A percentile compares a stretch with the other conserved stretches of the same genome.
Conservation (phyloP, 2,113 vertebrate genomes). For the Saccopteryx leptura region DNA sequence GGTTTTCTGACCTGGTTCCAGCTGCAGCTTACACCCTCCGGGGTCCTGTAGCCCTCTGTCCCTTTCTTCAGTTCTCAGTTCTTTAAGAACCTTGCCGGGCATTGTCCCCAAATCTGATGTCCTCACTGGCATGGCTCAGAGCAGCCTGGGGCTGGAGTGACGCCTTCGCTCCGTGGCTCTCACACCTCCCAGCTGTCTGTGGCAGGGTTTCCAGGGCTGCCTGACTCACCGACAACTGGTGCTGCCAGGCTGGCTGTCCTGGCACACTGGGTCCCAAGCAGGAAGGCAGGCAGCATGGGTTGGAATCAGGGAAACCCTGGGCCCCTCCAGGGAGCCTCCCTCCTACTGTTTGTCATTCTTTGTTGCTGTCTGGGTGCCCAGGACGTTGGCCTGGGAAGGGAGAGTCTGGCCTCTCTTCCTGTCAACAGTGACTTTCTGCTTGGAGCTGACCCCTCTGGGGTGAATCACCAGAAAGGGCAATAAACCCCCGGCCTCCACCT, state of each 20-base stretch:
- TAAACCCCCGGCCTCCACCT: neutral
- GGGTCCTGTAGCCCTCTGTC: neutral
- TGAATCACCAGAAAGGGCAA: conserved; percentile 71
- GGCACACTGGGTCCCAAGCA: rapidly evolving
- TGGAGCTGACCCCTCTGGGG: conserved; percentile 44
- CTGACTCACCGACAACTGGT: conserved; percentile 50
- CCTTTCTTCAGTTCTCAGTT: neutral
- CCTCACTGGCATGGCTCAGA: neutral
- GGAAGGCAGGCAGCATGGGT: neutral
- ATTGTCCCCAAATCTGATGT: neutral
- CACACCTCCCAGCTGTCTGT: neutral
- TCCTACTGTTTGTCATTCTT: neutral
- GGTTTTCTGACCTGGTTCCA: neutral
- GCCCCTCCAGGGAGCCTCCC: neutral
- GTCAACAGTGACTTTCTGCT: conserved; percentile 72
- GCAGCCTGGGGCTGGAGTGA: neutral
- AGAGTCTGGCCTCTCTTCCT: conserved; percentile 75
- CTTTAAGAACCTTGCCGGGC: neutral
- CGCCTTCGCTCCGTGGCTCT: neutral
- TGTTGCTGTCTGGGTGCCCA: conserved; percentile 57
- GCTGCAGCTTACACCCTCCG: neutral
- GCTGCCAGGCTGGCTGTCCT: conserved; percentile 4
- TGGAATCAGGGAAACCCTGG: neutral
- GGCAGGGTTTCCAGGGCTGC: neutral
- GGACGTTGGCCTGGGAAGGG: conserved; percentile 29